These are phyloP conservation scores for Periophthalmus magnuspinnatus DNA, from an alignment of 2,797 vertebrate species.

Conservation along the genomic window DNA sequence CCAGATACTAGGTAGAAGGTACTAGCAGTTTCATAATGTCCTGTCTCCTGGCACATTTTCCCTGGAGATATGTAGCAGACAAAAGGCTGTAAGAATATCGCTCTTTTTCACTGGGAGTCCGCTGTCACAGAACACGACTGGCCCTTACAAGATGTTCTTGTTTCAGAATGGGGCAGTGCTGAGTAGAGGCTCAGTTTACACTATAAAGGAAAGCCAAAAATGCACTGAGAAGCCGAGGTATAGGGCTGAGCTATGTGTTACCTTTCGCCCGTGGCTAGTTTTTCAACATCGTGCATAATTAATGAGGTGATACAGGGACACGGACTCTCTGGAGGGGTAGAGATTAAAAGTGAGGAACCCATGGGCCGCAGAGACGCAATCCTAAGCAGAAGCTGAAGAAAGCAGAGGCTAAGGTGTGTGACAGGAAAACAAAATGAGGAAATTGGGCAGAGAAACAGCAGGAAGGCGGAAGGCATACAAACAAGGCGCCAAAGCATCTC, in stretches of 20 bases:
- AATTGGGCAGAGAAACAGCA: constrained; percentile 46
- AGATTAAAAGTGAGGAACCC: constrained; percentile 60
- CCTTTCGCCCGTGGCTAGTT: constrained; percentile 55
- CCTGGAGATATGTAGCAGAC: constrained; percentile 41
- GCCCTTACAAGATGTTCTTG: constrained; percentile 40
- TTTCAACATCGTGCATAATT: constrained; percentile 60
- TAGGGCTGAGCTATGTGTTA: constrained; percentile 31
- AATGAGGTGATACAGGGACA: constrained; percentile 57
- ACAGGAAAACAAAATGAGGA: constrained; percentile 59
- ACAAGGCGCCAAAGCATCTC: constrained; percentile 40
- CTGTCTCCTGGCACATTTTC: constrained; percentile 45
- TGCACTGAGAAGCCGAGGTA: constrained; percentile 22
- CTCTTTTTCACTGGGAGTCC: constrained; percentile 35
- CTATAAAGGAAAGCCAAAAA: constrained; percentile 17
- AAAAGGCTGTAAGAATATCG: constrained; percentile 43
- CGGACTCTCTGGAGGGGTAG: constrained; percentile 48
- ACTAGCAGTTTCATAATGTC: constrained; percentile 31
- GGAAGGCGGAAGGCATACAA: constrained; percentile 47
- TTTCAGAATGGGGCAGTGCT: constrained; percentile 32
- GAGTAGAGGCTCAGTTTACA: constrained; percentile 56
- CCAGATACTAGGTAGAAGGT: not conserved
- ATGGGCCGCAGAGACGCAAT: constrained; percentile 26
- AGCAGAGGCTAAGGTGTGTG: constrained; percentile 43
- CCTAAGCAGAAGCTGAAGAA: constrained; percentile 28
- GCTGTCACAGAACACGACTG: constrained; percentile 36